Base-by-base conservation (phyloP, 2,113 vertebrate genomes). In the Felis catus region DNA sequence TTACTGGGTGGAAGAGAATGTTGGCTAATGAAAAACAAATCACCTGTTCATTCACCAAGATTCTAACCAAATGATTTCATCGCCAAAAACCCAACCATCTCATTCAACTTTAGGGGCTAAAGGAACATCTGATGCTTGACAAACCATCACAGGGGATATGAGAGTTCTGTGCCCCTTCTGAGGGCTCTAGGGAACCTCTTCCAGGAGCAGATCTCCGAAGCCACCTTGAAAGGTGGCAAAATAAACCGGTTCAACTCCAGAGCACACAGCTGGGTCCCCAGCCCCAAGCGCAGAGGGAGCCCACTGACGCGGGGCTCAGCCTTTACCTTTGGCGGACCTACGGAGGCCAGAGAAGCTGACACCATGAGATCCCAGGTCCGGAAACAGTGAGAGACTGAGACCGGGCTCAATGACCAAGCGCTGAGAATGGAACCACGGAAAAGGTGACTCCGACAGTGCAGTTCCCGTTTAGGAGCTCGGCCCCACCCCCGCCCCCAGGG, bases 1-100 rank as follows among this genome's bases (percentile, higher is more conserved):
- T 16, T 31, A 76, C 25, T 29, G 25, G 13, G 33, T 61, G 51
- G 5, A 65, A 51, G 76, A 73, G 65, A 48, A 33, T 33, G 4
- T 88, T 79, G 41, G 23, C 94, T 92, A 79, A 92, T 86, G 55
- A 89, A 31, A 95, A 97, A 93, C 21, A 61, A 45, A 92, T 29
- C 74, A 93, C n/a, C 81, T 95, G 74, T 94, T 96, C 18, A 48
- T 89, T 58, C 21, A 74, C 82, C 12, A 89, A 51, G 82, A 95
- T 94, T 87, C 55, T 61, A 97, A 94, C 6, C 79, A 82, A 94
- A 84, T 74, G 7, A 83, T 87, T 95, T 95, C 36, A 85, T 15
- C 21, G 41, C 66, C 31, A 48, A n/a, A 80, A 89, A 53, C 15
- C 16, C 66, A 88, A 93, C 23, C 36, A 76, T 81, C 7, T 94